Evolutionary conservation across 1,140 invertebrate species (phyloP), one percentile per base, ranked within the genome.

Genomic region (Ganaspis sp.): DNA sequence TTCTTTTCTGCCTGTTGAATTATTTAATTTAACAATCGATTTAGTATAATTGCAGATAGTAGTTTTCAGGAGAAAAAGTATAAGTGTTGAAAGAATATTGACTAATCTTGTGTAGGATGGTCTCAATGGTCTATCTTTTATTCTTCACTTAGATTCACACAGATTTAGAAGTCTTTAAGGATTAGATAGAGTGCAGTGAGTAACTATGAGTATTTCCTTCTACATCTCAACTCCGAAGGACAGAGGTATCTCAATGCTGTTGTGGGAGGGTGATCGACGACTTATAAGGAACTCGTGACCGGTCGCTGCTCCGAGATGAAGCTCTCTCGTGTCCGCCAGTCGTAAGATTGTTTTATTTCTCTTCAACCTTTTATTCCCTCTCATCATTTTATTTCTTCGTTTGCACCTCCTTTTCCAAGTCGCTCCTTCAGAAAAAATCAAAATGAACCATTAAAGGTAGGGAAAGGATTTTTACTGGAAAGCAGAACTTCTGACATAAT

Each of bases 261-360:
- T 64, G 58, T 29, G 58, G 58, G 21, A 64, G 58, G 58, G 72
- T 54, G 54, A 73, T 73, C 72, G 49, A 73, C 49, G 72, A 58
- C 72, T 53, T 73, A 54, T 73, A 40, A 40, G 72, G 29, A 72
- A 34, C 54, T 73, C 70, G 74, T 72, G 70, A 73, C 70, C 74
- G 71, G 70, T 79, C 70, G 42, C 69, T 37, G 26, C 34, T 23
- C 29, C 74, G 29, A 78, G 69, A 78, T 78, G 77, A 72, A 26
- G 42, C 53, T 70, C 76, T 38, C 15, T 74, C 76, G 73, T 78
- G 77, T 69, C 70, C 49, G 70, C 64, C 64, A 75, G 77, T 53
- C 54, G 45, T 79, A 75, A 79, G 75, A 29, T 75, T 54, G 69
- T 79, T 75, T 79, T 49, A 45, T 75, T 70, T 37, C 23, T 70